Percentiles rank a stretch among this genome's conserved stretches.
Evolutionary conservation across 2,797 vertebrate genomes (phyloP).

Genomic region (Molothrus ater): DNA sequence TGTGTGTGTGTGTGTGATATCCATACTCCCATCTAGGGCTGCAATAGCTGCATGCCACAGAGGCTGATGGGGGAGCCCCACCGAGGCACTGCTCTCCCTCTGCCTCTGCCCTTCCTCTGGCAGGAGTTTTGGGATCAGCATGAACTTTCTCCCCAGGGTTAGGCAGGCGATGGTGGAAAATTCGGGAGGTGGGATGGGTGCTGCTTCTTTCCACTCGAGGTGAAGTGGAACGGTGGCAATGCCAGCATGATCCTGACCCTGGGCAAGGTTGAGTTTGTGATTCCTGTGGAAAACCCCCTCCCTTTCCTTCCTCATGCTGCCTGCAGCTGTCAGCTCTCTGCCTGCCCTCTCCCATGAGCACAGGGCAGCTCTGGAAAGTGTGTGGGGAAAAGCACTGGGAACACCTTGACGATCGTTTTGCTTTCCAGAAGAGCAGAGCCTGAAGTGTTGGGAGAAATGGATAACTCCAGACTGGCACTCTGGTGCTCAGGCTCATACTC

Average conservation of each 20-base stretch:
- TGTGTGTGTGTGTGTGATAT: background rate
- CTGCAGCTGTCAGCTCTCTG: background rate
- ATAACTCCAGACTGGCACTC: background rate
- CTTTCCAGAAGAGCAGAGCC: background rate
- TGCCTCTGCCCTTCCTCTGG: background rate
- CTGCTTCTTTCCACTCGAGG: background rate
- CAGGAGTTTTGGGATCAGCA: fast-evolving
- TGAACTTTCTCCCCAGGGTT: background rate
- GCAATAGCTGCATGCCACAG: fast-evolving
- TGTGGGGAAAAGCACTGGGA: background rate
- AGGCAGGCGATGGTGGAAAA: background rate
- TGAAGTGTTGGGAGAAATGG: background rate
- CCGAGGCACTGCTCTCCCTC: background rate
- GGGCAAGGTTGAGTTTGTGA: background rate
- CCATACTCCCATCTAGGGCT: fast-evolving
- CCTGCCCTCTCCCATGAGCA: background rate
- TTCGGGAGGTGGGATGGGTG: background rate
- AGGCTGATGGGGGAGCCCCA: fast-evolving
- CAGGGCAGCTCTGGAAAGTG: background rate
- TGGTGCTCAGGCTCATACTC: fast-evolving
- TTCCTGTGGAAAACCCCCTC: background rate
- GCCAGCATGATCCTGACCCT: background rate
- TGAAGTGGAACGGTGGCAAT: background rate
- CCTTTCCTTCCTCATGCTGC: background rate
- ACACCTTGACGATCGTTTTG: fast-evolving